Base-by-base conservation (phyloP, 2,113 vertebrate species). In the Etheostoma spectabile region DNA sequence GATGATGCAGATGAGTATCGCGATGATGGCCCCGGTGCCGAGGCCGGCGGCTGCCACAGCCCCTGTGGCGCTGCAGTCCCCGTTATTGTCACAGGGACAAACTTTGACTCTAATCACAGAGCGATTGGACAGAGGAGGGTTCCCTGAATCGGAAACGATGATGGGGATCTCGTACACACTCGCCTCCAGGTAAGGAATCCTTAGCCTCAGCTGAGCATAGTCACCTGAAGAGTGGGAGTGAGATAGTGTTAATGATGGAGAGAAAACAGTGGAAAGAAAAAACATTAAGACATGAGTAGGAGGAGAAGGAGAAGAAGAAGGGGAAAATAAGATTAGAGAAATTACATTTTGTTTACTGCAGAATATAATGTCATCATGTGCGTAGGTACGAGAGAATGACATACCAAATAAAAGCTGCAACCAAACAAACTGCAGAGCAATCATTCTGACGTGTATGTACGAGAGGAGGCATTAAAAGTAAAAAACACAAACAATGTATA, bases 81-180 rank as follows among this genome's bases (percentile, higher is more conserved):
- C 98, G 0, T 97, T 97, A 73, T 97, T 96, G 0, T 99, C 98
- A 0, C 98, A 99, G 0, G 97, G 97, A 86, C 98, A 99, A 87
- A 99, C 98, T 94, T 99, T 99, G 92, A 99, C 96, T 76, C 97
- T 96, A 88, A 99, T 96, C 79, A 97, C 0, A 0, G 98, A 98
- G 0, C 95, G 97, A 94, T 98, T 99, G 89, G 97, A 98, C 88
- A 99, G 87, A 0, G 98, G 97, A 2, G 98, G 98, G 91, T 99
- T 99, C 38, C 98, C 98, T 0, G 98, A 99, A 94, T 99, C 98
- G 0, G 97, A 98, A 89, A 99, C 96, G 0, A 96, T 94, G 91
- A 99, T 80, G 0, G 98, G 98, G 64, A 99, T 97, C 0, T 97
- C 96, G 0, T 99, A 99, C 82, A 99, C 82, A 0, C 95, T 96